Percentiles rank a stretch among this genome's conserved stretches.
Evolutionary conservation across 1,140 invertebrate genomes (phyloP).

Genomic region (Cataglyphis hispanica): DNA sequence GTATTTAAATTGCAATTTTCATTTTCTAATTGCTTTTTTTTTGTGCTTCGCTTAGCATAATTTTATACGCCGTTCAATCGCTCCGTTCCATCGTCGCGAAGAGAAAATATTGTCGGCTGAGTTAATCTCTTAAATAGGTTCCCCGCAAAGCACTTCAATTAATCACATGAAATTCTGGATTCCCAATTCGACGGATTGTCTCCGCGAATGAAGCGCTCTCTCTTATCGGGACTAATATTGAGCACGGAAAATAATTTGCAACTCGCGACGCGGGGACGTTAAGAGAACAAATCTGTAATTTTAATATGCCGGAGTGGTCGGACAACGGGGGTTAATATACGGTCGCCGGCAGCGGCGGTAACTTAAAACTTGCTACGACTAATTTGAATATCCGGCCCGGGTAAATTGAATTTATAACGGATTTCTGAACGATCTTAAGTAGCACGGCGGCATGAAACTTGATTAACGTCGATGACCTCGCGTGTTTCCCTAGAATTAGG

Average conservation of each 20-base stretch:
- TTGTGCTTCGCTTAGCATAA: not conserved
- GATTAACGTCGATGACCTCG: conserved; percentile 61
- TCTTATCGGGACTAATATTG: conserved; percentile 42
- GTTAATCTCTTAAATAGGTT: conserved; percentile 35
- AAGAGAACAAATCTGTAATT: conserved; percentile 62
- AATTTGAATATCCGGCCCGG: conserved; percentile 61
- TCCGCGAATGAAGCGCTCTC: not conserved
- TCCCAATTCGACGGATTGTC: conserved; percentile 14
- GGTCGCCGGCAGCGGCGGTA: conserved; percentile 49
- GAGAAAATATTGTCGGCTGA: conserved; percentile 25
- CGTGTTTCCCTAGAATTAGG: conserved; percentile 57
- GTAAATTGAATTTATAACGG: conserved; percentile 65
- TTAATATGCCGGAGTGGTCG: conserved; percentile 58
- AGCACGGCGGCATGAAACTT: conserved; percentile 60
- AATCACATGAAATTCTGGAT: conserved; percentile 43
- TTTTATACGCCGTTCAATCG: not conserved
- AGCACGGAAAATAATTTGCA: conserved; percentile 47
- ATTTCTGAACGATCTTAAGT: conserved; percentile 65
- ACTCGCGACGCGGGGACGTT: conserved; percentile 12
- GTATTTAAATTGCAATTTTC: conserved; percentile 23
- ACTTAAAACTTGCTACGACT: conserved; percentile 63
- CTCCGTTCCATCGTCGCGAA: not conserved
- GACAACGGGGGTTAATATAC: conserved; percentile 61
- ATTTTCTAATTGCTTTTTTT: not conserved
- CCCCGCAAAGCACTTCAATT: not conserved